Evolutionary conservation across 53 echinoderm and acorn worm species (phyloP).

Genomic region (Apostichopus leukothele): DNA sequence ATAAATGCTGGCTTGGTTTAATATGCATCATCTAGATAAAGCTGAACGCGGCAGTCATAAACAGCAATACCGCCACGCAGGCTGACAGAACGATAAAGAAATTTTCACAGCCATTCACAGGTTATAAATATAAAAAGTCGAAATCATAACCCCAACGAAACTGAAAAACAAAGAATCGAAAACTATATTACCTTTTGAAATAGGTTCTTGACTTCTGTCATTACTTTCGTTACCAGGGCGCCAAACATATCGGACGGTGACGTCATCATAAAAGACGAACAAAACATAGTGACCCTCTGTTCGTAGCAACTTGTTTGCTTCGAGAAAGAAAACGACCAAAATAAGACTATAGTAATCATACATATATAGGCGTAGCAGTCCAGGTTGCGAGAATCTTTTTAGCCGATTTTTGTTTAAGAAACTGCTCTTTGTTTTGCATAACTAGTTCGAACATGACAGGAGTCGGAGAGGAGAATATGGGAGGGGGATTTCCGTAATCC

Average conservation of each 20-base stretch:
- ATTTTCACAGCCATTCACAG: background rate
- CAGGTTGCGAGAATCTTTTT: too few species aligned
- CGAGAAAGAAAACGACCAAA: background rate
- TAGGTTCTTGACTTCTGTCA: background rate
- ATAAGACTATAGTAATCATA: too few species aligned
- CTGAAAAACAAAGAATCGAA: background rate
- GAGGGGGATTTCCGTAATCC: too few species aligned
- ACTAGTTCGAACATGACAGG: too few species aligned
- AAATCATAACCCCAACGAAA: background rate
- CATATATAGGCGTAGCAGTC: too few species aligned
- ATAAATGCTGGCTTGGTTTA: too few species aligned
- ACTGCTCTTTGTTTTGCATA: too few species aligned
- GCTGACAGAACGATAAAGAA: background rate
- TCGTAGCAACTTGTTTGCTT: constrained; percentile 9
- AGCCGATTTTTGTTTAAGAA: too few species aligned
- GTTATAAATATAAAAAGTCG: too few species aligned
- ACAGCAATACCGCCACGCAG: background rate
- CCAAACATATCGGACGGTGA: constrained; percentile 20
- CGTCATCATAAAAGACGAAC: background rate
- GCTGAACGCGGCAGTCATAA: too few species aligned
- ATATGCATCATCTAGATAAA: too few species aligned
- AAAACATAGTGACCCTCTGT: constrained; percentile 19
- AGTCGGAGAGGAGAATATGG: too few species aligned
- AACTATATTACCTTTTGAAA: constrained; percentile 17
- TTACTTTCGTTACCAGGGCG: constrained; percentile 25